Evolutionary conservation across 2,113 vertebrate genomes (phyloP), one percentile per base, ranked within the genome.

Genomic region (Takifugu bimaculatus): DNA sequence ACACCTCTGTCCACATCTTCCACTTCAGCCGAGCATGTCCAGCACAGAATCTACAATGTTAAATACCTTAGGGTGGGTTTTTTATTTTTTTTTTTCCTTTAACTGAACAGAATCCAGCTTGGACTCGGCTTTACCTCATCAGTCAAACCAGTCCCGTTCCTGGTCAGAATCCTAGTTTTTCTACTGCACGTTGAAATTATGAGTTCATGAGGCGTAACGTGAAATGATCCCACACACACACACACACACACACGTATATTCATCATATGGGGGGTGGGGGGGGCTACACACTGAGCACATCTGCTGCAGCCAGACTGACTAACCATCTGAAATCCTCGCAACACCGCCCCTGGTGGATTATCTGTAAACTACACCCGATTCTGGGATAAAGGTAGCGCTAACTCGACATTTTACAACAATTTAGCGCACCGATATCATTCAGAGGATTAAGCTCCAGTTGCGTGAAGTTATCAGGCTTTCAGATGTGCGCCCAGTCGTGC

Each of bases 131-230:
- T 1, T 45, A 5, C 43, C 13, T 45, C 4, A 3, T 45, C 11
- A 3, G 44, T 15, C 72, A 81, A 81, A 78, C 52, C 39, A 63
- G 65, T 59, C 55, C 20, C n/a, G 68, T 62, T 70, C 32, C 54
- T 14, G 4, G 64, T 72, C 28, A 68, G 39, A 76, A 39, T 55
- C 35, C 54, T 67, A 73, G 9, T 39, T 65, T 35, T 0, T 70
- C 67, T 72, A 75, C 65, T 67, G 65, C 44, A 75, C 50, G 55
- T 59, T 7, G 5, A 49, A 49, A 49, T n/a, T 65, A 39, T 47
- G 52, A 26, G 15, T 58, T 78, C 39, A 74, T 80, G 80, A 83
- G 60, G 73, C 71, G 75, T 85, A 72, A 74, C 68, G 68, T 70
- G 81, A 79, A 70, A 80, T 81, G 64, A 60, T 60, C 52, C 10